These are phyloP conservation scores for Nothoprocta perdicaria DNA, from an alignment of 2,113 vertebrate genomes.

Conservation along the genomic window DNA sequence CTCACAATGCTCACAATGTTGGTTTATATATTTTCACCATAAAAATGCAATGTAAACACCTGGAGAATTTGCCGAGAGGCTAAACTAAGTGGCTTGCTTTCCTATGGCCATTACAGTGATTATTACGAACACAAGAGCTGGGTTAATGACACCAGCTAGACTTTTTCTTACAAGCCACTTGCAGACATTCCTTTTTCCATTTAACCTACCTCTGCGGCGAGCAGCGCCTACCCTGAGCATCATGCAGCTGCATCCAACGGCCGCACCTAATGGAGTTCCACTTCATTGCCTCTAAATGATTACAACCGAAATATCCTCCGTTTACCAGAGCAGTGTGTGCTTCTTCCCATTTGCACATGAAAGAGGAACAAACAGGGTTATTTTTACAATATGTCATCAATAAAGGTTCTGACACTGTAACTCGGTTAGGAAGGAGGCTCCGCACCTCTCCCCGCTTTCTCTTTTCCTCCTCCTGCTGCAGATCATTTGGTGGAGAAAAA, in stretches of 20 bases:
- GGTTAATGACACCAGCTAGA: neutral
- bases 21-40: neutral
- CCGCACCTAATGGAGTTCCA: neutral
- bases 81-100: neutral
- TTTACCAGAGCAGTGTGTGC: neutral
- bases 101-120: rapidly evolving
- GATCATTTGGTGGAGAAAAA: neutral
- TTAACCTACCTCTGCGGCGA: neutral
- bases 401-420: neutral
- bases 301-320: neutral
- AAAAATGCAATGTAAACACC: neutral
- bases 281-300: constrained; percentile 2
- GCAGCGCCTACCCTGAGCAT: neutral
- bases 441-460: neutral
- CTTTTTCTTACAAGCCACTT: neutral
- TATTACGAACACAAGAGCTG: rapidly evolving
- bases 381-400: neutral
- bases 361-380: neutral
- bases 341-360: neutral
- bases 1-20: neutral
- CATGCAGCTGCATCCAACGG: rapidly evolving
- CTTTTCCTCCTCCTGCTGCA: neutral
- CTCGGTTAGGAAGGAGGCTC: neutral
- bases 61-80: neutral
- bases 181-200: neutral